Base-by-base conservation (phyloP, 2,888 invertebrate species). In the Caenorhabditis sp. region DNA sequence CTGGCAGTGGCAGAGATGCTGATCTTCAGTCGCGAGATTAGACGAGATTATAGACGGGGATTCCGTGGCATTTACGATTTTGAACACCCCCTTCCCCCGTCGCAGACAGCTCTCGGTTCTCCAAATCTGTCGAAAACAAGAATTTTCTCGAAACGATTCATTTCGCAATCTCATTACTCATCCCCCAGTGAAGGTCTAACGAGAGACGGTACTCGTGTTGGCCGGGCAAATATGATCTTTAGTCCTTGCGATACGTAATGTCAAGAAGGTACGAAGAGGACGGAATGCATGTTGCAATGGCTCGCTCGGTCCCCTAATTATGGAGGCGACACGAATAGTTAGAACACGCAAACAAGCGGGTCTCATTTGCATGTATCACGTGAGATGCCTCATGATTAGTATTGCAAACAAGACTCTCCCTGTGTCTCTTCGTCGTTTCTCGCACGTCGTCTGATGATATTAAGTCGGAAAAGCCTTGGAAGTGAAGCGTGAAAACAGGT, bases 331-430 rank as follows among this genome's bases (percentile, higher is more conserved):
- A 11, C 40, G 40, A 40, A 40, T 32, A 40, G 40, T 40, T 40
- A 2, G 32, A 6, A 26, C 55, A 55, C 44, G 64, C 64, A 58
- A 65, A 35, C 37, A 65, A 72, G 50, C 28, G 56, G 56, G 20
- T 56, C 47, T 56, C 64, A 62, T 62, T 56, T 64, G 64, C 71
- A 72, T 72, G 64, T 65, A 56, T 32, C 51, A 67, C 37, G 65
- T 51, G 53, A 53, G 69, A 50, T n/a, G 28, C 11, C 51, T 51
- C 50, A 62, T 64, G 50, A 72, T 72, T 65, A 64, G 64, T 40
- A 72, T 47, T 26, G 61, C 60, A 37, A 61, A 40, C 40, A 20
- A 22, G 51, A 51, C 24, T 50, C 26, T 55, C 8, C 24, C 24
- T 11, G 56, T 6, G 1, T 28, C 8, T 58, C 50, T 20, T 11